Percentiles rank a stretch among this genome's conserved stretches.
Conservation (phyloP, 2,113 vertebrate genomes). For the Phyllopteryx taeniolatus region DNA sequence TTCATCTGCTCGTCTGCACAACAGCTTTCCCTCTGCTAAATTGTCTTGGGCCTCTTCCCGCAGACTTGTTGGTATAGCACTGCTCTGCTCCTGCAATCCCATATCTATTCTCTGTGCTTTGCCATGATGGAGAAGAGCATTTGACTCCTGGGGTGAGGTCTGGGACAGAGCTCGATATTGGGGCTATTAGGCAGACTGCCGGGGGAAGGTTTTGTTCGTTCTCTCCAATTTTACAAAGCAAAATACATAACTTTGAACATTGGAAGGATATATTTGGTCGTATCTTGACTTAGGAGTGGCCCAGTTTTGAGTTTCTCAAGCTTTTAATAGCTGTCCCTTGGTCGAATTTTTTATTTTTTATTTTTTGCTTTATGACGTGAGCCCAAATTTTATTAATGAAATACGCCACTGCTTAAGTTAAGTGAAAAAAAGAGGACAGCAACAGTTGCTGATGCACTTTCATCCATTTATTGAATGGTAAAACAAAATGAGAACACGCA, state of each 20-base stretch:
- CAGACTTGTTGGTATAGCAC: slow-evolving; percentile 39
- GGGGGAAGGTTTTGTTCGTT: neutral
- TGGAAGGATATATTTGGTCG: neutral
- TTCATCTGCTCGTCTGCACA: slow-evolving; percentile 51
- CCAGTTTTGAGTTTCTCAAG: too few relatives aligned
- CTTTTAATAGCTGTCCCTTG: too few relatives aligned
- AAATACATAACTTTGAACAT: neutral
- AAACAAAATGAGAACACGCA: too few relatives aligned
- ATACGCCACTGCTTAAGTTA: too few relatives aligned
- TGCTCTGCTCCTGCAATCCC: slow-evolving; percentile 27
- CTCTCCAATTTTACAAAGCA: neutral
- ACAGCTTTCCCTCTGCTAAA: slow-evolving; percentile 21
- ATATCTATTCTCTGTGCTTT: slow-evolving; percentile 54
- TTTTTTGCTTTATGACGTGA: too few relatives aligned
- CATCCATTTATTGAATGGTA: too few relatives aligned
- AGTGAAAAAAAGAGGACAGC: too few relatives aligned
- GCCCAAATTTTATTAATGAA: too few relatives aligned
- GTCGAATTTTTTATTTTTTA: too few relatives aligned
- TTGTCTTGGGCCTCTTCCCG: slow-evolving; percentile 41
- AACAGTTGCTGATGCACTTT: too few relatives aligned
- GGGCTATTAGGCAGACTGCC: slow-evolving; percentile 40
- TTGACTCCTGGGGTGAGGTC: slow-evolving; percentile 59
- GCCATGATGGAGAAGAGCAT: slow-evolving; percentile 44
- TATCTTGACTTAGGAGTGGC: too few relatives aligned
- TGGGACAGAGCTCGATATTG: slow-evolving; percentile 42